phyloP scores from a whole-genome alignment of 2,888 invertebrate genomes.

The Acanthopleura granulata region DNA sequence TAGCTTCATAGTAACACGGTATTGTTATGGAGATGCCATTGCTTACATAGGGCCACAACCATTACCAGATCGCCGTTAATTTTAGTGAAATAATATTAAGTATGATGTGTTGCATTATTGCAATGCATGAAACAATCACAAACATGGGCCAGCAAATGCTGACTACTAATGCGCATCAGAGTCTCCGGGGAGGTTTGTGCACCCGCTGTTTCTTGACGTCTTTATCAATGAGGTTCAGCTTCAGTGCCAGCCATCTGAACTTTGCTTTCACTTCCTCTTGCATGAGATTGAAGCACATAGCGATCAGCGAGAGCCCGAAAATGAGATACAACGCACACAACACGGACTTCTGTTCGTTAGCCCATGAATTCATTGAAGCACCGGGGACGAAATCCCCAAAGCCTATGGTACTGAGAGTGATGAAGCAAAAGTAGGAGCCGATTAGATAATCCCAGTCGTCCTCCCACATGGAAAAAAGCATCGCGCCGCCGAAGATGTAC shows the following conservation, averaged over 20 bases:
- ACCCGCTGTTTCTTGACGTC: background rate
- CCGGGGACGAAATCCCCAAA: constrained; percentile 65
- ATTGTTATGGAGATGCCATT: too few species aligned
- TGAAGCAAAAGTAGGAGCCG: constrained; percentile 73
- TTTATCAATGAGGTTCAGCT: constrained; percentile 45
- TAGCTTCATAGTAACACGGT: too few species aligned
- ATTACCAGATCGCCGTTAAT: too few species aligned
- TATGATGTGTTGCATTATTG: too few species aligned
- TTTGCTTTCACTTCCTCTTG: constrained; percentile 62
- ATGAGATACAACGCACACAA: constrained; percentile 57
- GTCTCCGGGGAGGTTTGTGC: background rate
- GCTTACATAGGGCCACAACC: too few species aligned
- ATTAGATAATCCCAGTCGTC: constrained; percentile 92
- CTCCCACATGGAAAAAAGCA: constrained; percentile 91
- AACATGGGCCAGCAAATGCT: too few species aligned
- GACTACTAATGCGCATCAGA: too few species aligned
- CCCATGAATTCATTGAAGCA: constrained; percentile 34
- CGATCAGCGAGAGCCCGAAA: constrained; percentile 65
- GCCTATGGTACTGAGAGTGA: constrained; percentile 65
- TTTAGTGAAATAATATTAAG: too few species aligned
- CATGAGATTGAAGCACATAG: constrained; percentile 68
- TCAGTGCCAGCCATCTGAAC: constrained; percentile 49
- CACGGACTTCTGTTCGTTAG: constrained; percentile 39
- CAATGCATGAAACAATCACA: too few species aligned
- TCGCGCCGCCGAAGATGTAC: constrained; percentile 88